Conservation (phyloP, 2,888 invertebrate genomes). For the Actias luna region DNA sequence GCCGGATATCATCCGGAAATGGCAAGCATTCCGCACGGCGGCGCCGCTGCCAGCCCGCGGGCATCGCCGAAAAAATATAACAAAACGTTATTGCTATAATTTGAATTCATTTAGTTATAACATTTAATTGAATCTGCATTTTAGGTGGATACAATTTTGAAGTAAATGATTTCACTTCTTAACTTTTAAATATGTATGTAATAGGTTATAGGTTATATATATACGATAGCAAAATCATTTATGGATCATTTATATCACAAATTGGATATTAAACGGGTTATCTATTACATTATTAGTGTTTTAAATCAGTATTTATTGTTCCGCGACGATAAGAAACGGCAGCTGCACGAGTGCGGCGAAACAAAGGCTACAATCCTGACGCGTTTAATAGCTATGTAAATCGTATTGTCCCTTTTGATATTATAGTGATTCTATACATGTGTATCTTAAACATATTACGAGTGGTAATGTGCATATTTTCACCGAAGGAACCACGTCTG, state of each 20-base stretch:
- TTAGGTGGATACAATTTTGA: neutral
- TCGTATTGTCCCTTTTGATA: constrained; percentile 44
- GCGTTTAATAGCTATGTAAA: constrained; percentile 59
- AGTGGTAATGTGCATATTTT: constrained; percentile 50
- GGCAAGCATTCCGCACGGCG: constrained; percentile 76
- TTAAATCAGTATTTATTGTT: constrained; percentile 71
- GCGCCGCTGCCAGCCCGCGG: constrained; percentile 62
- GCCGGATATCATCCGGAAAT: constrained; percentile 81
- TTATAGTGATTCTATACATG: constrained; percentile 45
- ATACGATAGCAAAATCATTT: constrained; percentile 12
- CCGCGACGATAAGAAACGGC: constrained; percentile 66
- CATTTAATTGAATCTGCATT: neutral
- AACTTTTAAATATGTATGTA: too few species aligned
- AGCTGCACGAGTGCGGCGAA: constrained; percentile 66
- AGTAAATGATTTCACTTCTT: too few species aligned
- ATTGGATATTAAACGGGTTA: constrained; percentile 52
- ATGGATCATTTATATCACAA: constrained; percentile 33
- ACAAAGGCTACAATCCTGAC: constrained; percentile 72
- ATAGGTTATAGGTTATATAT: too few species aligned
- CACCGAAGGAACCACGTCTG: constrained; percentile 12
- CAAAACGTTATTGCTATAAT: constrained; percentile 31
- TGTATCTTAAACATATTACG: constrained; percentile 53
- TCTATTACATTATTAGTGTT: constrained; percentile 63
- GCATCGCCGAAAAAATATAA: constrained; percentile 56
- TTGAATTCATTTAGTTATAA: constrained; percentile 9